Conservation (phyloP, 2,113 vertebrate genomes). For the Larimichthys crocea region DNA sequence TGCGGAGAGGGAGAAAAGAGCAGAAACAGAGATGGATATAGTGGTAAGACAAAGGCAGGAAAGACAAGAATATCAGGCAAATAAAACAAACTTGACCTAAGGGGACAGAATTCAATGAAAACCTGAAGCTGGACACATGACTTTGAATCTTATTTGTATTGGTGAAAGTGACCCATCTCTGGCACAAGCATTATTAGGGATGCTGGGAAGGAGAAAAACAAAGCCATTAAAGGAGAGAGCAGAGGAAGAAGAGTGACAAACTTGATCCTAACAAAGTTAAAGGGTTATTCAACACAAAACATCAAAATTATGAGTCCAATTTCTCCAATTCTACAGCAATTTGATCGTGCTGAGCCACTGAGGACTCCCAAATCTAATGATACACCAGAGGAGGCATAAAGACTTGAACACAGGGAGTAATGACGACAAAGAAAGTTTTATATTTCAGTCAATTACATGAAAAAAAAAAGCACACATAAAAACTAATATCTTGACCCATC, state of each 20-base stretch:
- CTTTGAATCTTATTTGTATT: constrained; percentile 98
- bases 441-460: constrained; percentile 63
- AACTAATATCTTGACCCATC: constrained; percentile 6
- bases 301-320: constrained; percentile 82
- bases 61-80: constrained; percentile 84
- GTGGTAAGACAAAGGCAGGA: constrained; percentile 68
- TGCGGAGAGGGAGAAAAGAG: constrained; percentile 44
- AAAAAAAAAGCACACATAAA: constrained; percentile 25
- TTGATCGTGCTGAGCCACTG: constrained; percentile 71
- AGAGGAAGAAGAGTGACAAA: constrained; percentile 71
- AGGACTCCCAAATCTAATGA: constrained; percentile 73
- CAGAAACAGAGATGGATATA: constrained; percentile 72
- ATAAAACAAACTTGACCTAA: constrained; percentile 91
- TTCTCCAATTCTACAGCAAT: constrained; percentile 81
- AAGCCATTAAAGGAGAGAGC: constrained; percentile 76
- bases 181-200: constrained; percentile 83
- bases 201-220: constrained; percentile 77
- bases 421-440: constrained; percentile 59
- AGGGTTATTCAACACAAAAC: constrained; percentile 74
- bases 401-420: constrained; percentile 52
- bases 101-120: constrained; percentile 91
- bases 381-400: constrained; percentile 53
- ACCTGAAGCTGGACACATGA: constrained; percentile 92
- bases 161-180: constrained; percentile 92
- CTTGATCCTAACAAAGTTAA: constrained; percentile 82